Conservation (phyloP, 2,888 invertebrate species). For the Microchrysa polita region DNA sequence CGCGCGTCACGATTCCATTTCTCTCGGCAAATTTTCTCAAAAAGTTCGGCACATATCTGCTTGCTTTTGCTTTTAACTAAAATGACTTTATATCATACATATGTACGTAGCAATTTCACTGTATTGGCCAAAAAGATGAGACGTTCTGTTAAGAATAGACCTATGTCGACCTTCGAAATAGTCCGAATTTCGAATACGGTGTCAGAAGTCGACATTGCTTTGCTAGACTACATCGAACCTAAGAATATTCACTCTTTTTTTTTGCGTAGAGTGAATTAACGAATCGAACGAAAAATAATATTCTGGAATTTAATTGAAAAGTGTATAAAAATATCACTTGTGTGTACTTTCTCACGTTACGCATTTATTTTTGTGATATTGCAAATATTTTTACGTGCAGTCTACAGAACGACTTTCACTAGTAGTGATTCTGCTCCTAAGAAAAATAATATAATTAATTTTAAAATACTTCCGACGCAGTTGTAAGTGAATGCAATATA, state of each 20-base stretch:
- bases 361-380: constrained; percentile 21
- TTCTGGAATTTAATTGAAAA: constrained; percentile 7
- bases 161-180: constrained; percentile 45
- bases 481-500: background rate
- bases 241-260: background rate
- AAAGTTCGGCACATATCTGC: background rate
- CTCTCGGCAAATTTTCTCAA: constrained; percentile 25
- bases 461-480: background rate
- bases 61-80: constrained; percentile 25
- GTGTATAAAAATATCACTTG: background rate
- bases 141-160: constrained; percentile 48
- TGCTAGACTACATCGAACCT: constrained; percentile 26
- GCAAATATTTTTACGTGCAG: too few species aligned
- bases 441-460: background rate
- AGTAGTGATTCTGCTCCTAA: background rate
- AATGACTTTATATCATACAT: background rate
- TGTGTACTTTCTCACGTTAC: background rate
- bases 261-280: background rate
- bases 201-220: constrained; percentile 27
- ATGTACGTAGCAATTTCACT: background rate
- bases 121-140: constrained; percentile 20
- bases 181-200: constrained; percentile 30
- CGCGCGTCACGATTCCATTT: constrained; percentile 14
- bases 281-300: constrained; percentile 34
- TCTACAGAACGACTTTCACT: background rate